Percentiles rank a stretch among this genome's conserved stretches.
These are phyloP conservation scores for Lepisosteus osseus DNA, from an alignment of 2,113 vertebrate genomes.

Conservation along the genomic window DNA sequence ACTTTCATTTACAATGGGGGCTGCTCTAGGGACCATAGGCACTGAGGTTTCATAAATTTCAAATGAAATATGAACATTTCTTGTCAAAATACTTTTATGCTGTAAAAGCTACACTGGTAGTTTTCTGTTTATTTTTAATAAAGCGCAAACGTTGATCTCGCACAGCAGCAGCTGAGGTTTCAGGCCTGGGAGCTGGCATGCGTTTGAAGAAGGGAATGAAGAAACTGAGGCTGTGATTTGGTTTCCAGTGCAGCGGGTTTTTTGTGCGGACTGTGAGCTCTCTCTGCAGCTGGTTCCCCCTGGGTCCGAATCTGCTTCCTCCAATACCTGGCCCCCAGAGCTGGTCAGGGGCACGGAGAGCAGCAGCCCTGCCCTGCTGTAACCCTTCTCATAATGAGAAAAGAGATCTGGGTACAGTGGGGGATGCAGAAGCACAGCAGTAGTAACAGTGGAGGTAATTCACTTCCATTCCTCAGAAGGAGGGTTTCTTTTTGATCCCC, in stretches of 20 bases:
- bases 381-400: slow-evolving; percentile 9
- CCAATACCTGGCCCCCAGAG: background rate
- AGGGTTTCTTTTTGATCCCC: slow-evolving; percentile 25
- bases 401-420: background rate
- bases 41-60: slow-evolving; percentile 82
- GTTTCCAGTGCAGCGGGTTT: background rate
- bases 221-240: background rate
- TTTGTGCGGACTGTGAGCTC: background rate
- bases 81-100: slow-evolving; percentile 76
- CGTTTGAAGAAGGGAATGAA: slow-evolving; percentile 8
- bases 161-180: slow-evolving; percentile 8
- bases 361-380: background rate
- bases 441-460: background rate
- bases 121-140: slow-evolving; percentile 46
- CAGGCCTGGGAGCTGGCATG: background rate
- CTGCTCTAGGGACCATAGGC: slow-evolving; percentile 75
- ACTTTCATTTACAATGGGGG: slow-evolving; percentile 79
- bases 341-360: background rate
- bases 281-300: background rate
- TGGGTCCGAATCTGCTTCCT: background rate
- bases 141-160: slow-evolving; percentile 27
- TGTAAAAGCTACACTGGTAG: slow-evolving; percentile 57
- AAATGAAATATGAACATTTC: slow-evolving; percentile 88
- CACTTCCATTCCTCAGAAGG: background rate
- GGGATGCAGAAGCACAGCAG: background rate